Conservation (phyloP, 53 echinoderm and acorn worm species). For the Glandiceps talaboti region DNA sequence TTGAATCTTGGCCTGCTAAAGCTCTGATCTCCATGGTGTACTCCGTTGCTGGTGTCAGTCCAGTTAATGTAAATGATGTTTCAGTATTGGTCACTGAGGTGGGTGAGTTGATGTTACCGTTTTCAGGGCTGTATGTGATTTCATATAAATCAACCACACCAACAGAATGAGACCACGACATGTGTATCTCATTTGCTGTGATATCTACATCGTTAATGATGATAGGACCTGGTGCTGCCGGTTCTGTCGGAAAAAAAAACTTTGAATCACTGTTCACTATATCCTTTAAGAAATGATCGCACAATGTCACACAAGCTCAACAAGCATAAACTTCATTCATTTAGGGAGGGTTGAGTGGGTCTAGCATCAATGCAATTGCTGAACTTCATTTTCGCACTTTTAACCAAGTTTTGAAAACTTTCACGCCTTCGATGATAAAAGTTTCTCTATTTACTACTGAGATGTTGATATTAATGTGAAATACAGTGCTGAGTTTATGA, state of each 20-base stretch:
- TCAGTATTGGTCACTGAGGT: neutral
- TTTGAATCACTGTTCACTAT: no score
- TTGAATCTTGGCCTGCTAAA: neutral
- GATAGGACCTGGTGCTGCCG: conserved; percentile 5
- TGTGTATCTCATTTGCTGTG: conserved; percentile 11
- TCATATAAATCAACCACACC: conserved; percentile 13
- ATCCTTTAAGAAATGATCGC: no score
- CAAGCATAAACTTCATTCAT: no score
- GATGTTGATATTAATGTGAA: no score
- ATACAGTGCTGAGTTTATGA: no score
- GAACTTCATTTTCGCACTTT: no score
- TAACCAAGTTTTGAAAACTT: no score
- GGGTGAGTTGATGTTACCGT: neutral
- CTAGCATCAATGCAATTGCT: no score
- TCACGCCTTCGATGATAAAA: no score
- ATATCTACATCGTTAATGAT: conserved; percentile 6
- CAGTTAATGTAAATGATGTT: neutral
- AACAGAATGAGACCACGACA: conserved; percentile 9
- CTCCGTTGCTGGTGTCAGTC: neutral
- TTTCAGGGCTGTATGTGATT: neutral
- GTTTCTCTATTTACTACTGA: no score
- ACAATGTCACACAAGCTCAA: no score
- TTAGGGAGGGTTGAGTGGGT: no score
- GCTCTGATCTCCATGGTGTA: neutral
- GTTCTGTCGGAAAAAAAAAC: conserved; percentile 1